Base-by-base conservation (phyloP, 2,113 vertebrate species). In the Scytalopus superciliaris region DNA sequence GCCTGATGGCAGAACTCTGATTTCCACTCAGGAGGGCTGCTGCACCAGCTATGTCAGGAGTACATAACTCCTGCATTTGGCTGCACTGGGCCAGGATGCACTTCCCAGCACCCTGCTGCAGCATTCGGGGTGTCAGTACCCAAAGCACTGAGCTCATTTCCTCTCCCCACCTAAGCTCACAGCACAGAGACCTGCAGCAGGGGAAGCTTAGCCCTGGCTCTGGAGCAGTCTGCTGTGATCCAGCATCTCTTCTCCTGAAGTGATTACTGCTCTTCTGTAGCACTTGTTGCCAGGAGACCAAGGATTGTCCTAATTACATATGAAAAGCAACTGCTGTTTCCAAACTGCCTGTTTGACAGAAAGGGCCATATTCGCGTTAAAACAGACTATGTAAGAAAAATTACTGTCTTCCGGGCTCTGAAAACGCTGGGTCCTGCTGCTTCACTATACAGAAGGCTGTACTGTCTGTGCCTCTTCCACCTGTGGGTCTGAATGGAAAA, bases 261-360 rank as follows among this genome's bases (percentile, higher is more conserved):
- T 33, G 39, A 55, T 64, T 91, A 42, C 47, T 68, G 60, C 69
- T 90, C n/a, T 60, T 78, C n/a, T 64, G 84, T 52, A 74, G 47
- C 62, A 57, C 77, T 47, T 56, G 85, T 94, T 94, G 91, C 94
- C 88, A 95, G 73, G 92, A 93, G 79, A 96, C 49, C 37, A 39
- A 68, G 79, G 88, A 92, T 57, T 60, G 68, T 68, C 69, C 88
- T 87, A 81, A 87, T 96, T 93, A 90, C 42, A 72, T 15, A 64
- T 55, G 76, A 92, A 93, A 94, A 92, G 76, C 30, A 89, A 74
- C 66, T 49, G 79, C 80, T 27, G 31, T 75, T 47, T 93, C 63
- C 52, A 45, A 86, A 74, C 4, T 15, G 35, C 66, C 78, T 84
- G 27, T 55, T 44, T 70, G 47, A 93, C 30, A 87, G 70, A 73